Evolutionary conservation across 1,140 invertebrate genomes (phyloP), one percentile per base, ranked within the genome.

Genomic region (Musca domestica): DNA sequence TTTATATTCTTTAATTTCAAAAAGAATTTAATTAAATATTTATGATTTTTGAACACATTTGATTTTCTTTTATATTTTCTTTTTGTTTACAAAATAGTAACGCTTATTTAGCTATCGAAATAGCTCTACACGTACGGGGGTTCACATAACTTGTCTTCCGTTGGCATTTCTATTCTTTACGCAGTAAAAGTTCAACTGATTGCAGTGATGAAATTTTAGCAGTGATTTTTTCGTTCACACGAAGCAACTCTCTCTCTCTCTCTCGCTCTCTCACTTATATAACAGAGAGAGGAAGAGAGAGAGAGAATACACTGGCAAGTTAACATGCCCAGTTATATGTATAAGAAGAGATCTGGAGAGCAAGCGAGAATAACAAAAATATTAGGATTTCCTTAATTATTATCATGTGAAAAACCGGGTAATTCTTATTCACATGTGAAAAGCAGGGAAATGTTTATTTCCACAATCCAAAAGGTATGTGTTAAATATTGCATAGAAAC

Each of bases 141-240:
- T 12, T 12, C 34, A 41, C 34, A 10, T 10, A 9, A 9, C 10
- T 41, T 10, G 34, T 23, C n/a, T 34, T 34, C 30, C 56, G 56
- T 61, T 61, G 4, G 34, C 56, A 30, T 34, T 61, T 41, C 56
- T 2, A 61, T 34, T n/a, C 56, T 27, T 61, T 61, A 61, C 56
- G 56, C 56, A 61, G 56, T 27, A 61, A 34, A 61, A 61, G 9
- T 41, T 61, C 56, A 61, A 61, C 56, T 61, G 56, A 61, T 61
- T 34, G 30, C 34, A 2, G 10, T 61, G 17, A 41, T 61, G 27
- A 61, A 61, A 61, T 61, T 41, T 61, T 61, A 17, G 56, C 41
- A 23, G 56, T 61, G 56, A 61, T 61, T 61, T 41, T 61, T 34
- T 61, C 17, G 34, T 10, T 10, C 34, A 41, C 34, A n/a, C n/a